Evolutionary conservation across 1,140 invertebrate species (phyloP).

Genomic region (Sarcophaga bullata): DNA sequence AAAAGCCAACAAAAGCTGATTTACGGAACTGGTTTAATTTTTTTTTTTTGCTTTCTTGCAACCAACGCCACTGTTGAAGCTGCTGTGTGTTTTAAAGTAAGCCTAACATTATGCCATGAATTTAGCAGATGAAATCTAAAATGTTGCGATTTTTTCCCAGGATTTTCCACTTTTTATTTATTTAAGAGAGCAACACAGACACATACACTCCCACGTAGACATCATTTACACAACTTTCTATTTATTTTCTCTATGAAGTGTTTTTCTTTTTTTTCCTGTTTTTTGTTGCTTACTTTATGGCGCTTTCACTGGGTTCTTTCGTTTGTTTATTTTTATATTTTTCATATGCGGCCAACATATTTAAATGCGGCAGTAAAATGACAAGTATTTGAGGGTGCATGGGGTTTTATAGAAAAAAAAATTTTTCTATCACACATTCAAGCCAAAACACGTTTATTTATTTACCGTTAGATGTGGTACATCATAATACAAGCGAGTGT

Average conservation of each 20-base stretch:
- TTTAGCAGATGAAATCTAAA: neutral
- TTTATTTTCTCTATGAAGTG: neutral
- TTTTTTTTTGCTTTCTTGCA: too few relatives aligned
- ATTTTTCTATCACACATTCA: too few relatives aligned
- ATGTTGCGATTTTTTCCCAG: neutral
- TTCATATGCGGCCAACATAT: neutral
- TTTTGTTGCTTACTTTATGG: neutral
- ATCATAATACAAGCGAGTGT: constrained; percentile 29
- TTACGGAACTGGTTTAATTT: neutral
- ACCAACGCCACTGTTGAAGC: too few relatives aligned
- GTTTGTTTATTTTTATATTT: neutral
- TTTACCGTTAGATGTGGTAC: too few relatives aligned
- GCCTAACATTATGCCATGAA: neutral
- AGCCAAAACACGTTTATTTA: too few relatives aligned
- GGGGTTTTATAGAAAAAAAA: constrained; percentile 7
- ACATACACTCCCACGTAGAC: too few relatives aligned
- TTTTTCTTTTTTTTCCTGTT: too few relatives aligned
- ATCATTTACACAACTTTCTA: neutral
- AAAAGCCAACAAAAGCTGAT: constrained; percentile 19
- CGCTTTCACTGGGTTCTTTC: neutral
- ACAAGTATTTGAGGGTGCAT: neutral
- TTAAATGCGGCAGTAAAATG: constrained; percentile 25
- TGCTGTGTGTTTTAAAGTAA: neutral
- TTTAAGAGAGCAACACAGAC: too few relatives aligned
- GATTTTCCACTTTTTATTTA: too few relatives aligned